Base-by-base conservation (phyloP, 1,140 invertebrate species). In the Melanaphis sacchari region DNA sequence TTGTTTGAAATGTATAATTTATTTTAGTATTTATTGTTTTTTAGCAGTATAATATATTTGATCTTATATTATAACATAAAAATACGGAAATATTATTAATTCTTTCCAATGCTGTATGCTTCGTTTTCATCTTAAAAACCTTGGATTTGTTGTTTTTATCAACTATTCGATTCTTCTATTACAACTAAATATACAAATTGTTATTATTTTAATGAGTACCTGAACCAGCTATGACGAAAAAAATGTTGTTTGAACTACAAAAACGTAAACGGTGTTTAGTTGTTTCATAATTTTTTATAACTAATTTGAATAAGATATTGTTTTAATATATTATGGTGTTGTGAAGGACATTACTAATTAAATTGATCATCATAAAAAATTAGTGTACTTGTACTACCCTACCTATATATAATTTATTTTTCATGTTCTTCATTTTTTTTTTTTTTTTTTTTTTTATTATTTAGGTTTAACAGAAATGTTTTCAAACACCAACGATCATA, bases 401-500 rank as follows among this genome's bases (percentile, higher is more conserved):
- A 81, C 21, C 15, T 87, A 21, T 46, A 21, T 46, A 21, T 46
- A 6, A 36, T 46, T 36, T 52, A 21, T 24, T 52, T 52, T 87
- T 88, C 40, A 36, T 36, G 21, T 49, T 89, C 36, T 38, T 54
- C 1, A 8, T 89, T 26, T 54, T 54, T 89, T 43, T 84, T 84
- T 87, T 43, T 85, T 84, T 84, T 24, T 40, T 84, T 40, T 84
- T n/a, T 59, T 54, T 54, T 90, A 7, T 1, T 11, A 54, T 90
- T 36, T 66, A 90, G 89, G 89, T 90, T n/a, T 66, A 66, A 90
- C 24, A 90, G 89, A 90, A 66, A 90, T 90, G 89, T 90, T 90
- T 90, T 59, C 52, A 90, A 90, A 90, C 26, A 90, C 52, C 89
- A 66, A 90, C n/a, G 52, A 41, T 59, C 89, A 90, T 66, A 59